Evolutionary conservation across 2,113 vertebrate species (phyloP), one percentile per base, ranked within the genome.

Genomic region (Carettochelys insculpta): DNA sequence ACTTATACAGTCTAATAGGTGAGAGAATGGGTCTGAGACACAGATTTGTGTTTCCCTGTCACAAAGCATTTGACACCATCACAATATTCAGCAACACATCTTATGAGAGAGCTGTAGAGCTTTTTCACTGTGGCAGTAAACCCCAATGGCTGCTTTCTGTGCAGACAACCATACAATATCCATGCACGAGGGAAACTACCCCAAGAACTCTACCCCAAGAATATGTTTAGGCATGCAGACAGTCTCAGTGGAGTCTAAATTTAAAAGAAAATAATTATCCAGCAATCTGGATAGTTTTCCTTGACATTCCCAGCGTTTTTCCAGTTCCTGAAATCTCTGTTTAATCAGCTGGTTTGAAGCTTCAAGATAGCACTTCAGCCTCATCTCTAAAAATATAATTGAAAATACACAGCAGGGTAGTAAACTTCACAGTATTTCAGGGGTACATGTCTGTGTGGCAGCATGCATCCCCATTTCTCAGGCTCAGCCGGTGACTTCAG

Each of bases 151-250:
- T 76, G 61, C 78, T 83, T 58, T 54, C 77, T 19, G 31, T 29
- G 10, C 13, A 56, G 73, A 12, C 0, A 0, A 1, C 10, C 5
- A 6, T 3, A 0, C 14, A 61, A 3, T 19, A 51, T 22, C n/a
- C 24, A 1, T 3, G 3, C n/a, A 29, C 29, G 58, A 75, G 27
- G 52, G 41, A 90, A 56, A 90, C 27, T 79, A n/a, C 3, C 41
- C n/a, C n/a, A n/a, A n/a, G n/a, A 16, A 61, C 41, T 13, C 52
- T 58, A 76, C 34, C 11, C 71, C 83, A 56, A 68, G 87, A 86
- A 20, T 61, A 84, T 54, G 54, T 58, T 50, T 48, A 41, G 38
- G 13, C 47, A 27, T 53, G 12, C 51, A 87, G 82, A 41, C 17
- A 41, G 45, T 10, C 34, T 48, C 10, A 75, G 27, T 54, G 19